These are phyloP conservation scores for Oreocharis arfaki DNA, from an alignment of 2,113 vertebrate species.

Conservation along the genomic window DNA sequence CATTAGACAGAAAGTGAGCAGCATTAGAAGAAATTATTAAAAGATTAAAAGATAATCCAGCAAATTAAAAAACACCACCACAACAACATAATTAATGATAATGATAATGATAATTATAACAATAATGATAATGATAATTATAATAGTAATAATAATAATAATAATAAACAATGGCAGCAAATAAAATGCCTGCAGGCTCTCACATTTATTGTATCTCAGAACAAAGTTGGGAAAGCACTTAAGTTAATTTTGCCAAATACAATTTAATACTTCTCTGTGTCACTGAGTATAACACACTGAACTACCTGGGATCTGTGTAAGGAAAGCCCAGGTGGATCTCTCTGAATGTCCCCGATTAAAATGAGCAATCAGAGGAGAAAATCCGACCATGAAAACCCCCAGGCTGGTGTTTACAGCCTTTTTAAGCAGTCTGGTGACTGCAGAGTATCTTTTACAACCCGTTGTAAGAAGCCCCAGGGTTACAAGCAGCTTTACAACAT, in stretches of 20 bases:
- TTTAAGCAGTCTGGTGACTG: background rate
- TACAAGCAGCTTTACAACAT: background rate
- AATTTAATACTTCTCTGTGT: background rate
- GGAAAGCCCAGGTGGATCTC: background rate
- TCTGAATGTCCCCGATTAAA: background rate
- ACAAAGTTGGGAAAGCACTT: background rate
- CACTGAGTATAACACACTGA: background rate
- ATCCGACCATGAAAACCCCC: background rate
- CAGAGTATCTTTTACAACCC: background rate
- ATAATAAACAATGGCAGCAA: background rate
- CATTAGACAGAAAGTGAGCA: background rate
- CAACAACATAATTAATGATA: background rate
- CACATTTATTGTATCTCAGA: background rate
- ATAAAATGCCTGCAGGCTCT: background rate
- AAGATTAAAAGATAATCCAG: background rate
- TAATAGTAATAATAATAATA: background rate
- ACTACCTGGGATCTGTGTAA: background rate
- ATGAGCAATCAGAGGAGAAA: background rate
- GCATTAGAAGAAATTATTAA: background rate
- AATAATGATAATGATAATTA: background rate
- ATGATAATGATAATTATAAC: background rate
- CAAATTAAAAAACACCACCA: background rate
- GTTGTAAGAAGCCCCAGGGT: background rate
- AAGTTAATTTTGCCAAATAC: background rate
- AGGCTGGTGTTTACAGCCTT: background rate